Evolutionary conservation across 2,888 invertebrate genomes (phyloP).

Genomic region (Drosophila cognata): DNA sequence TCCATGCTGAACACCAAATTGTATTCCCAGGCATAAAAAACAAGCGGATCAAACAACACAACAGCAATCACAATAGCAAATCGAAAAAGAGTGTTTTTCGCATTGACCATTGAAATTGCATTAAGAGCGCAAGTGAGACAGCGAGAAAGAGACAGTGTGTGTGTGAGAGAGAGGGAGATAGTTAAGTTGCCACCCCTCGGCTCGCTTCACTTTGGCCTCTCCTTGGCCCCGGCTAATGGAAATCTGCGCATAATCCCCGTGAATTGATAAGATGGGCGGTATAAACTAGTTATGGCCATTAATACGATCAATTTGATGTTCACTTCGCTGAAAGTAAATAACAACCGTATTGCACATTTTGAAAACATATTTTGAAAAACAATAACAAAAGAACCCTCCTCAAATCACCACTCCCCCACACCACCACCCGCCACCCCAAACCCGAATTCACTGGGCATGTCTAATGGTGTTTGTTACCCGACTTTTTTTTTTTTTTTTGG

Average conservation of each 20-base stretch:
- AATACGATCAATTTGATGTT: conserved; percentile 85
- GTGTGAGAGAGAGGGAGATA: background rate
- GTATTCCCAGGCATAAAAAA: conserved; percentile 68
- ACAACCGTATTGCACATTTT: conserved; percentile 81
- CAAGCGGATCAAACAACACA: conserved; percentile 71
- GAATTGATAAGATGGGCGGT: conserved; percentile 85
- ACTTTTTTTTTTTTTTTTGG: conserved; percentile 37
- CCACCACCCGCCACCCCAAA: background rate
- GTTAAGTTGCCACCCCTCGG: conserved; percentile 32
- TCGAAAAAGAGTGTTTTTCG: conserved; percentile 82
- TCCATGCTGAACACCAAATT: conserved; percentile 67
- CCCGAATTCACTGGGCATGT: conserved; percentile 18
- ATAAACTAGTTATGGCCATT: conserved; percentile 85
- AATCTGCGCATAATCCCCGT: conserved; percentile 83
- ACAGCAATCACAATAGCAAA: conserved; percentile 64
- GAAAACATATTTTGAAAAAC: conserved; percentile 56
- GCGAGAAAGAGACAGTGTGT: background rate
- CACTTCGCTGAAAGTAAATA: conserved; percentile 83
- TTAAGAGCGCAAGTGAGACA: conserved; percentile 55
- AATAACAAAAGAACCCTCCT: conserved; percentile 23
- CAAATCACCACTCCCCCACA: background rate
- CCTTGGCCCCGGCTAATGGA: conserved; percentile 71
- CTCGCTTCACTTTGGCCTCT: background rate
- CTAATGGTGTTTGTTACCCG: conserved; percentile 68
- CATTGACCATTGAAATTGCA: conserved; percentile 82